Evolutionary conservation across 30 jellyfish, hydroid and myxozoan species (phyloP).

Genomic region (Turritopsis rubra): DNA sequence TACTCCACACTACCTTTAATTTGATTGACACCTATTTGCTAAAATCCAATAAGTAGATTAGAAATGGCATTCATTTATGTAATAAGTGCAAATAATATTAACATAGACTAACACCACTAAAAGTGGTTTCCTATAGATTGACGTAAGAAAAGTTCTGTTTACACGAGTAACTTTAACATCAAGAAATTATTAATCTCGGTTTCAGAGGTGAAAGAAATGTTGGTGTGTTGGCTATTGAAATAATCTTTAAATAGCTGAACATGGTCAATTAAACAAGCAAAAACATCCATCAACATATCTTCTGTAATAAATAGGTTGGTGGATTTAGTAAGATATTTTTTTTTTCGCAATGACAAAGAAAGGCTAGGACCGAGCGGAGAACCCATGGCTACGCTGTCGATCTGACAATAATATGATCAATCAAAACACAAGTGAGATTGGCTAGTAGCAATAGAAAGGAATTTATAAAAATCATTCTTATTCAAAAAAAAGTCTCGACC

Average conservation of each 20-base stretch:
- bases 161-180: too few relatives aligned
- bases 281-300: slow-evolving; percentile 42
- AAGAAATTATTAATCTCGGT: slow-evolving; percentile 12
- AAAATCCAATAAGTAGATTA: too few relatives aligned
- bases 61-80: too few relatives aligned
- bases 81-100: too few relatives aligned
- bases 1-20: too few relatives aligned
- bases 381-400: slow-evolving; percentile 57
- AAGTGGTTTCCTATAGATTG: too few relatives aligned
- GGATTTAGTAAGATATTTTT: slow-evolving; percentile 22
- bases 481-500: too few relatives aligned
- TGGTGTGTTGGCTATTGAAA: slow-evolving; percentile 31
- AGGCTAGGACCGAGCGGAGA: slow-evolving; percentile 52
- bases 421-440: slow-evolving; percentile 24
- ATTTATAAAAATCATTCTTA: slow-evolving; percentile 27
- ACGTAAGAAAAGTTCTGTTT: too few relatives aligned
- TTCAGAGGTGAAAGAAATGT: slow-evolving; percentile 32
- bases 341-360: slow-evolving; percentile 20
- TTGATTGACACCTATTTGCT: too few relatives aligned
- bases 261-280: slow-evolving; percentile 7
- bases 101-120: too few relatives aligned
- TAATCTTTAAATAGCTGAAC: slow-evolving; percentile 1
- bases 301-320: slow-evolving; percentile 26
- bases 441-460: slow-evolving; percentile 12
- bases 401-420: slow-evolving; percentile 25